Evolutionary conservation across 2,888 invertebrate species (phyloP).

Genomic region (Neria commutata): DNA sequence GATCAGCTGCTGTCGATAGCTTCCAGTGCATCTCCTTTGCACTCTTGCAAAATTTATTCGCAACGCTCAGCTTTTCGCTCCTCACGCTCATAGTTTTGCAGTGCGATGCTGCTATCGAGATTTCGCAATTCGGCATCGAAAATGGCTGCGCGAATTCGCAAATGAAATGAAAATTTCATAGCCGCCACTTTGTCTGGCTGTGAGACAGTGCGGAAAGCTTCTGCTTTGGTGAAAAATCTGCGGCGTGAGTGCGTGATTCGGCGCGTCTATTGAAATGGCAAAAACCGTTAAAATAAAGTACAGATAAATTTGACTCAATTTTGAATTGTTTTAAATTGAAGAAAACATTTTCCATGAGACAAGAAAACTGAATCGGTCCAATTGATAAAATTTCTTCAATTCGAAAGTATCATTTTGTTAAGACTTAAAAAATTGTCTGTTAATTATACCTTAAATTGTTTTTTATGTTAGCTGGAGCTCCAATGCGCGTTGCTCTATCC

Average conservation of each 20-base stretch:
- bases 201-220: neutral
- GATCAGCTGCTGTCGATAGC: neutral
- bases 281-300: neutral
- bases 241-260: neutral
- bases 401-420: too few relatives aligned
- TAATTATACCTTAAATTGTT: too few relatives aligned
- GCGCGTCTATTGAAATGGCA: neutral
- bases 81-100: neutral
- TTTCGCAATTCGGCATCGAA: neutral
- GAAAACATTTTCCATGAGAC: too few relatives aligned
- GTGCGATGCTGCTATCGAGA: neutral
- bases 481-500: too few relatives aligned
- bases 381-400: too few relatives aligned
- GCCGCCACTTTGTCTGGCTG: slow-evolving; percentile 17
- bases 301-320: too few relatives aligned
- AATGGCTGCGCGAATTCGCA: neutral
- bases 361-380: too few relatives aligned
- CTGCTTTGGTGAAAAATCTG: neutral
- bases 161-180: slow-evolving; percentile 7
- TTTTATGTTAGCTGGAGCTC: too few relatives aligned
- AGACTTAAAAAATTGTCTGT: too few relatives aligned
- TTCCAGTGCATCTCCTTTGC: neutral
- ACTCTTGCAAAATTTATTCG: neutral
- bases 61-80: too few relatives aligned
- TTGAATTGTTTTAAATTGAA: too few relatives aligned